Conservation (phyloP, 1,140 invertebrate genomes). For the fruit fly (Drosophila melanogaster) region Release_6_plus_ISO1_MT NT_033779.5:9623501-9624000, state of each 20-base stretch:
- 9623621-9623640: too few relatives aligned
- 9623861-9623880: constrained; percentile 56
- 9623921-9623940: constrained; percentile 58
- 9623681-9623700: background rate
- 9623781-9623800: constrained; percentile 36
- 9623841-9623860: constrained; percentile 72
- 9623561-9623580: too few relatives aligned
- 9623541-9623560: too few relatives aligned
- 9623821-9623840: constrained; percentile 26
- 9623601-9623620: too few relatives aligned
- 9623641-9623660: constrained; percentile 7
- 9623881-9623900: constrained; percentile 63
- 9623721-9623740: constrained; percentile 77
- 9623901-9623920: constrained; percentile 61
- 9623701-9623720: constrained; percentile 49
- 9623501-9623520: too few relatives aligned
- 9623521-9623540: too few relatives aligned
- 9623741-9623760: constrained; percentile 79
- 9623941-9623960: constrained; percentile 54
- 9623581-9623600: too few relatives aligned
- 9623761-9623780: constrained; percentile 78
- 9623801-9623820: constrained; percentile 70
- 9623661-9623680: background rate
- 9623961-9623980: constrained; percentile 21
- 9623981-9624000: constrained; percentile 4